phyloP scores from a whole-genome alignment of 2,888 invertebrate genomes.

The Lydus trimaculatus region DNA sequence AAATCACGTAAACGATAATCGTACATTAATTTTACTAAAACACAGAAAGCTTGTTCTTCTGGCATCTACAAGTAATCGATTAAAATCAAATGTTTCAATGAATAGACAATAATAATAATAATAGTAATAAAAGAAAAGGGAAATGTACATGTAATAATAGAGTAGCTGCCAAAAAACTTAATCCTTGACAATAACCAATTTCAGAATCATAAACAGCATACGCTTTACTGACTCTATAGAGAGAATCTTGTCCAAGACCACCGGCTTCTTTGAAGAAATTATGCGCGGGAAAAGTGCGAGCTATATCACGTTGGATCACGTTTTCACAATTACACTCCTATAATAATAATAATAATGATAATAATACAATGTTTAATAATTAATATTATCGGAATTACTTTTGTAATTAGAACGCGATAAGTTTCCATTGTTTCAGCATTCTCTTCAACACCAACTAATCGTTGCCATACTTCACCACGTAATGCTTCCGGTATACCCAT shows the following conservation, averaged over 20 bases:
- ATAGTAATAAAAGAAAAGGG: background rate
- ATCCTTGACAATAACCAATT: slow-evolving; percentile 98
- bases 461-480: slow-evolving; percentile 97
- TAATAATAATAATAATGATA: slow-evolving; percentile 25
- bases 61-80: slow-evolving; percentile 80
- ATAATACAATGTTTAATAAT: background rate
- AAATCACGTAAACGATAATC: slow-evolving; percentile 93
- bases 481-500: slow-evolving; percentile 95
- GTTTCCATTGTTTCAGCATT: slow-evolving; percentile 88
- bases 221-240: slow-evolving; percentile 95
- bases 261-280: slow-evolving; percentile 97
- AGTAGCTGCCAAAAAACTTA: slow-evolving; percentile 97
- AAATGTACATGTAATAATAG: slow-evolving; percentile 89
- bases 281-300: slow-evolving; percentile 98
- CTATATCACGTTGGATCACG: slow-evolving; percentile 95
- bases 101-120: slow-evolving; percentile 15
- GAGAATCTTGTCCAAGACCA: slow-evolving; percentile 93
- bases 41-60: slow-evolving; percentile 98
- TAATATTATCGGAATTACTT: slow-evolving; percentile 64
- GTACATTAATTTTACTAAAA: slow-evolving; percentile 96
- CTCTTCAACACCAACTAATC: slow-evolving; percentile 87
- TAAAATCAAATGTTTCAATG: background rate
- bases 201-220: slow-evolving; percentile 98
- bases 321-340: slow-evolving; percentile 95
- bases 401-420: slow-evolving; percentile 90